These are phyloP conservation scores for Cheilosia grossa DNA, from an alignment of 2,888 invertebrate genomes.

Conservation along the genomic window DNA sequence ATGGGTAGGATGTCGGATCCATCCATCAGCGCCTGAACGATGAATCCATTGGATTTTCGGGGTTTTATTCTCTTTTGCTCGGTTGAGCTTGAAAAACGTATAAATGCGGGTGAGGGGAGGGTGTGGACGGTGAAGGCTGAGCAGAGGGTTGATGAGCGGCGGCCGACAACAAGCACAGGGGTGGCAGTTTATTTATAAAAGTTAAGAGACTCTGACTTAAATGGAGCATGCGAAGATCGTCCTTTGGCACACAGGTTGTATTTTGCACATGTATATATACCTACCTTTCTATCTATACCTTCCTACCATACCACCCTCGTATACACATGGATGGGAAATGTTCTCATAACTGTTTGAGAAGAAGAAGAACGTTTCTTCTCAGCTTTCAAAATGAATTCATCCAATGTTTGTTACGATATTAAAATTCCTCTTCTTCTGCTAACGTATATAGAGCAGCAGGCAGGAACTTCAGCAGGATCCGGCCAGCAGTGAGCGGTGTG, in stretches of 20 bases:
- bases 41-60: slow-evolving; percentile 67
- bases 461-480: background rate
- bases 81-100: slow-evolving; percentile 24
- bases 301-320: background rate
- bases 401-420: slow-evolving; percentile 45
- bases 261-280: slow-evolving; percentile 3
- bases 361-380: slow-evolving; percentile 38
- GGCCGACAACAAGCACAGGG: background rate
- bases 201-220: slow-evolving; percentile 73
- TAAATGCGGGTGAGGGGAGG: slow-evolving; percentile 1
- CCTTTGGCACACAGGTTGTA: slow-evolving; percentile 71
- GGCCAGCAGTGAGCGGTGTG: background rate
- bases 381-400: slow-evolving; percentile 45
- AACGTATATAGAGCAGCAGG: slow-evolving; percentile 6
- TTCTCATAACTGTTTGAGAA: slow-evolving; percentile 52
- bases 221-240: slow-evolving; percentile 74
- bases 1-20: background rate
- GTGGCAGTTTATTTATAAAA: slow-evolving; percentile 73
- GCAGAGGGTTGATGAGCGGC: background rate
- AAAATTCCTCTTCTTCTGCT: slow-evolving; percentile 32
- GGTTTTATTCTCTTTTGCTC: slow-evolving; percentile 67
- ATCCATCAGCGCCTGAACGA: slow-evolving; percentile 55
- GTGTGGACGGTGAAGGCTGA: background rate
- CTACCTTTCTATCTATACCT: background rate
- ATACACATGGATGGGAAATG: slow-evolving; percentile 32